A percentile compares a stretch with the other conserved stretches of the same genome.
Conservation (phyloP, 2,113 vertebrate genomes). For the Nerophis lumbriciformis region DNA sequence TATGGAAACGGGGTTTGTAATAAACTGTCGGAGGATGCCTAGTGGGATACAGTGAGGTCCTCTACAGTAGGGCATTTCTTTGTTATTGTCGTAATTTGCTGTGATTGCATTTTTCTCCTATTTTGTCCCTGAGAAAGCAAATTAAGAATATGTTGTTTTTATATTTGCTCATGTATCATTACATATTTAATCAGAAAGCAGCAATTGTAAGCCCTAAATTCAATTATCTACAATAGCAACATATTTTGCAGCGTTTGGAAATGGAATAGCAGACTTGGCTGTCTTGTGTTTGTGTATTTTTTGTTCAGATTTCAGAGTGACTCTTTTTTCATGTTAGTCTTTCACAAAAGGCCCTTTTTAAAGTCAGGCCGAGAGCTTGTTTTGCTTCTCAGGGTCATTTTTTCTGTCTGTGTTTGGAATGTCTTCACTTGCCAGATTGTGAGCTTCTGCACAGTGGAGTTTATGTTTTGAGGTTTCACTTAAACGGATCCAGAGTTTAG, state of each 20-base stretch:
- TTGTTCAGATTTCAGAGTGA: background rate
- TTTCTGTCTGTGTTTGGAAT: slow-evolving; percentile 25
- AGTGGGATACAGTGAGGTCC: too few relatives aligned
- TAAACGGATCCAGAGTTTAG: slow-evolving; percentile 61
- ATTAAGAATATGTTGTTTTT: too few relatives aligned
- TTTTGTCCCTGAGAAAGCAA: too few relatives aligned
- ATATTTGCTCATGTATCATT: too few relatives aligned
- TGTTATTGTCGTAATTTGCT: too few relatives aligned
- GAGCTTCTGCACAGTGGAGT: slow-evolving; percentile 34
- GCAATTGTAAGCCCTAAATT: background rate
- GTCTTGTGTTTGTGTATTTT: slow-evolving; percentile 1
- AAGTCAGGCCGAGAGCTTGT: slow-evolving; percentile 8
- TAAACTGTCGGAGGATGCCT: too few relatives aligned
- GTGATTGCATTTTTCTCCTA: too few relatives aligned
- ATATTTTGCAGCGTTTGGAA: background rate
- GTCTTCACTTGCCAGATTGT: slow-evolving; percentile 24
- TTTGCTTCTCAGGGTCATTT: slow-evolving; percentile 24
- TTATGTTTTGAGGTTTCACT: slow-evolving; percentile 42
- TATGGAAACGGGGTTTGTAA: too few relatives aligned
- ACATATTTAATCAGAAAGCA: background rate
- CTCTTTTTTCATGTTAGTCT: background rate
- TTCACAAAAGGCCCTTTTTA: slow-evolving; percentile 2
- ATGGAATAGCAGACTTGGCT: background rate
- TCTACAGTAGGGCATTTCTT: too few relatives aligned
- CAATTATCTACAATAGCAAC: background rate